phyloP scores from a whole-genome alignment of 2,797 vertebrate genomes.

The Pangasius djambal region DNA sequence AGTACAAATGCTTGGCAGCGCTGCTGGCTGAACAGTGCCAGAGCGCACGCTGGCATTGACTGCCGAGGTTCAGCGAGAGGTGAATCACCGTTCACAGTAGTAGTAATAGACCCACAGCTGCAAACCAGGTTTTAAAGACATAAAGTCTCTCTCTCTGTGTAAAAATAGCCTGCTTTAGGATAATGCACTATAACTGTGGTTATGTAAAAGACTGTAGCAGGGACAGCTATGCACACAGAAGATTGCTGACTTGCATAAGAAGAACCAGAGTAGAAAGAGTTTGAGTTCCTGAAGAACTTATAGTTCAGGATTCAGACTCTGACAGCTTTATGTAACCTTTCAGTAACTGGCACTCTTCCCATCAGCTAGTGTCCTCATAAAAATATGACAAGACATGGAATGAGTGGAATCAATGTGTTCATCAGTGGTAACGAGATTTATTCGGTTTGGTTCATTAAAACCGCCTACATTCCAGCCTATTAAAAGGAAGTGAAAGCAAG shows the following conservation, averaged over 20 bases:
- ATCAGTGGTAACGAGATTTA: constrained; percentile 57
- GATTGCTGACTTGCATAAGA: constrained; percentile 11
- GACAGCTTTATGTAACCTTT: constrained; percentile 39
- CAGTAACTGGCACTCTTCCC: constrained; percentile 36
- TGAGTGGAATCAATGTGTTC: constrained; percentile 46
- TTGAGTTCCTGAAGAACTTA: neutral
- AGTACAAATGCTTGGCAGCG: constrained; percentile 72
- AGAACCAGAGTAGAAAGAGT: neutral
- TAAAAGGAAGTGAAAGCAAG: constrained; percentile 46
- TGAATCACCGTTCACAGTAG: constrained; percentile 66
- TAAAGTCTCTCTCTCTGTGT: constrained; percentile 18
- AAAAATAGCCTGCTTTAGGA: constrained; percentile 41
- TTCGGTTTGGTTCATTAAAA: constrained; percentile 59
- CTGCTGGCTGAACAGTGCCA: constrained; percentile 61
- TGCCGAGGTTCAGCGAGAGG: constrained; percentile 73
- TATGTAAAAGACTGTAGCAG: constrained; percentile 11
- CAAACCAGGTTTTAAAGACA: constrained; percentile 42
- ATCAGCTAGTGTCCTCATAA: constrained; percentile 33
- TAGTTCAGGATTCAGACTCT: constrained; percentile 24
- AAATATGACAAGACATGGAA: constrained; percentile 23
- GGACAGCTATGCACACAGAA: neutral
- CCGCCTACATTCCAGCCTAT: constrained; percentile 49
- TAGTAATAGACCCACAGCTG: constrained; percentile 40
- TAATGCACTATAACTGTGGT: constrained; percentile 7
- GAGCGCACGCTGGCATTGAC: constrained; percentile 67